Evolutionary conservation across 2,113 vertebrate genomes (phyloP), one percentile per base, ranked within the genome.

Genomic region (Caranx ignobilis): DNA sequence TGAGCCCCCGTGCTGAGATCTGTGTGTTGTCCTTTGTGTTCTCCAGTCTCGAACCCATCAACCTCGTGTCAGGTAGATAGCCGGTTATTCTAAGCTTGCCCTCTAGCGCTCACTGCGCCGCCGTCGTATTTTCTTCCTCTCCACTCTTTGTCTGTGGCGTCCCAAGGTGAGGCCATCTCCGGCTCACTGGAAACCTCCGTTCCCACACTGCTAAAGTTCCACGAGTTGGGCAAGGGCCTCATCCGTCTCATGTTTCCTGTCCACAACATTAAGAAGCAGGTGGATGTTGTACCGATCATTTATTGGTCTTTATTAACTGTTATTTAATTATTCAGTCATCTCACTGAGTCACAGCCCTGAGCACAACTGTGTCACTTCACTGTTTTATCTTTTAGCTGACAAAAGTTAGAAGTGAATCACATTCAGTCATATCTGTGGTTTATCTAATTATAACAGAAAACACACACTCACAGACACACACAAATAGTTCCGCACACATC

Each of bases 131-230:
- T 68, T 86, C 83, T 92, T 91, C 86, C 86, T 62, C 34, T n/a
- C 48, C 41, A 18, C 81, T 88, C 83, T 87, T 91, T 91, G 92
- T 93, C 71, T 90, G 67, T 59, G 75, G 82, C 68, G 15, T 89
- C 84, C 86, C 45, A 47, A 82, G 86, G 79, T 87, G 81, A 89
- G 71, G 83, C 83, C 79, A 57, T 77, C 87, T 91, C 61, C 21
- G 15, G 60, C 82, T 77, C 18, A 3, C 76, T 90, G 85, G 89
- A 93, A 89, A 77, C 70, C 82, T 89, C 83, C 52, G 55, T 90
- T 92, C 90, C 88, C 90, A 92, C 90, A 81, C 72, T 77, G 82
- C 83, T 93, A 66, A 77, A 57, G 82, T 93, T 91, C 79, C 90
- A 68, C 60, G 7, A 69, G 68, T 72, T 70, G 43, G 63, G 50